Percentiles rank a stretch among this genome's conserved stretches.
Conservation (phyloP, 2,888 invertebrate genomes). For the Cheiracanthium punctorium region DNA sequence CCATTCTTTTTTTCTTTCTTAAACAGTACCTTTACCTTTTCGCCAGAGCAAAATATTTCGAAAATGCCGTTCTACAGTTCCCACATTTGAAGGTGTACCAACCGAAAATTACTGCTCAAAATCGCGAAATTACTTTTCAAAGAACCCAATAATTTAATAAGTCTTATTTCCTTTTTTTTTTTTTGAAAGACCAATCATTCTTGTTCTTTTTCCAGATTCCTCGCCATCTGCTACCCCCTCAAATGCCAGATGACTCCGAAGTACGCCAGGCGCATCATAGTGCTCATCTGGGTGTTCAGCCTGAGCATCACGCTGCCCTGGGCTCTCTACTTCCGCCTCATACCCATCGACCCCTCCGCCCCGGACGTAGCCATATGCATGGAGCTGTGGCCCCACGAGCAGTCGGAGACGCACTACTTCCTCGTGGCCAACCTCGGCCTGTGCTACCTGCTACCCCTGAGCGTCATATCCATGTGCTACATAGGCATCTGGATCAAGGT, state of each 20-base stretch:
- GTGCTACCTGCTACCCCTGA: slow-evolving; percentile 73
- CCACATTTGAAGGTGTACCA: too few species aligned
- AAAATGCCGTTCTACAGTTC: too few species aligned
- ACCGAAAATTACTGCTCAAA: too few species aligned
- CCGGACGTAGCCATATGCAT: slow-evolving; percentile 69
- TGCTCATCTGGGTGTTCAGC: slow-evolving; percentile 78
- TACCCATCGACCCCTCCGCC: slow-evolving; percentile 74
- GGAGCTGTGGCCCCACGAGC: slow-evolving; percentile 72
- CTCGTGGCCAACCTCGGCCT: slow-evolving; percentile 71
- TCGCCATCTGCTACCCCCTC: slow-evolving; percentile 78
- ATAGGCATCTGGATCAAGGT: slow-evolving; percentile 74
- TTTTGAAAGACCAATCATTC: too few species aligned
- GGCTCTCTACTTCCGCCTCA: slow-evolving; percentile 78
- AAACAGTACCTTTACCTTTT: too few species aligned
- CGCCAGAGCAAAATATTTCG: too few species aligned
- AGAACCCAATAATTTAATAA: too few species aligned
- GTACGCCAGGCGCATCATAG: slow-evolving; percentile 76
- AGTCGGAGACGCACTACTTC: slow-evolving; percentile 71
- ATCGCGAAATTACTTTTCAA: too few species aligned
- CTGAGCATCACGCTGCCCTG: slow-evolving; percentile 78
- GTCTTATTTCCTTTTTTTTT: too few species aligned
- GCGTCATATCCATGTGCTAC: slow-evolving; percentile 73
- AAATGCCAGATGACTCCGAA: slow-evolving; percentile 77
- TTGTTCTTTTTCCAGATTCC: slow-evolving; percentile 72
- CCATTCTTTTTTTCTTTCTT: too few species aligned